A percentile compares a stretch with the other conserved stretches of the same genome.
phyloP scores from a whole-genome alignment of 2,888 invertebrate genomes.

The Lithophane leautieri region DNA sequence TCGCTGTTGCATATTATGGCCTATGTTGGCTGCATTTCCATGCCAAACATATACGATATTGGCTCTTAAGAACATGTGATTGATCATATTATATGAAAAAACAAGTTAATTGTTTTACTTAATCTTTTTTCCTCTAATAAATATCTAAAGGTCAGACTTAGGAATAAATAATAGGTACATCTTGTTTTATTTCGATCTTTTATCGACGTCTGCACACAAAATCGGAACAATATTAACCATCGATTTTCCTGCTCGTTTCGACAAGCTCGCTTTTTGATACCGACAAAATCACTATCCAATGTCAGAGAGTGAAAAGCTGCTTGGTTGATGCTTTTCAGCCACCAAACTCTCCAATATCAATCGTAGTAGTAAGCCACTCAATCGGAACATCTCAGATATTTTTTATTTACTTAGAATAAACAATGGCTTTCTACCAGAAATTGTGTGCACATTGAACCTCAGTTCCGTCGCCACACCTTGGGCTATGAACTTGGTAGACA shows the following conservation, averaged over 20 bases:
- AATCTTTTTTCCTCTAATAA: constrained; percentile 22
- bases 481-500: constrained; percentile 67
- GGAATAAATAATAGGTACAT: constrained; percentile 1
- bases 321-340: background rate
- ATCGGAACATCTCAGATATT: constrained; percentile 19
- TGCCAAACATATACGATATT: background rate
- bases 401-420: constrained; percentile 32
- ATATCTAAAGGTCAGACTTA: constrained; percentile 23
- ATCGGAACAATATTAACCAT: constrained; percentile 3
- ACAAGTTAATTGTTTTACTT: background rate
- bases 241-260: constrained; percentile 23
- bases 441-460: constrained; percentile 43
- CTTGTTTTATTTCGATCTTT: constrained; percentile 23
- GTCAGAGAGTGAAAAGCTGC: background rate
- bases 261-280: background rate
- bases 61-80: background rate
- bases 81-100: background rate
- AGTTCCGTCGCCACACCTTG: constrained; percentile 62
- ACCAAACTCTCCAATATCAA: background rate
- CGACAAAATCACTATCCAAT: background rate
- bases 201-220: constrained; percentile 7
- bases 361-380: constrained; percentile 12
- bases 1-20: background rate
- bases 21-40: background rate
- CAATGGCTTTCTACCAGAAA: constrained; percentile 48